Percentiles rank a stretch among this genome's conserved stretches.
These are phyloP conservation scores for Pristiophorus japonicus DNA, from an alignment of 2,113 vertebrate genomes.

Conservation along the genomic window DNA sequence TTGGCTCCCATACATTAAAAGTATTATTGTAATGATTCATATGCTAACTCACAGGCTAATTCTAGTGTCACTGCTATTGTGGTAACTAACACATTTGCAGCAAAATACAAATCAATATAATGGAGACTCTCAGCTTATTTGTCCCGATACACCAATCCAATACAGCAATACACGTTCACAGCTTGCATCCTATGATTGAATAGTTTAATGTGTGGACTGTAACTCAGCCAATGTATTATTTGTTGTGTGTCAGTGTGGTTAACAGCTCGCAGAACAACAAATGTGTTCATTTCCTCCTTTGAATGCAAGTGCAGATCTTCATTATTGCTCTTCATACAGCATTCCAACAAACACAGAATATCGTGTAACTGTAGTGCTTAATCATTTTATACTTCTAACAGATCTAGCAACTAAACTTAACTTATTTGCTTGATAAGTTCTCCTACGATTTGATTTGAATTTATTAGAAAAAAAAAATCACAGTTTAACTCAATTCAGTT, in stretches of 20 bases:
- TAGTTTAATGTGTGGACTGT: neutral
- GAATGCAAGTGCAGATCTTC: too few species aligned
- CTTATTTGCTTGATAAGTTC: neutral
- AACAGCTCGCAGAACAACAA: neutral
- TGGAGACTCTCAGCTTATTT: neutral
- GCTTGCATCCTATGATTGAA: too few species aligned
- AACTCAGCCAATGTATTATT: neutral
- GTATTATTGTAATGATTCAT: conserved; percentile 6
- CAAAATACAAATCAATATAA: conserved; percentile 3
- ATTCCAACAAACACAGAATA: neutral
- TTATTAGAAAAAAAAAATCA: neutral
- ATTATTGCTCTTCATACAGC: neutral
- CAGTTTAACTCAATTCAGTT: neutral
- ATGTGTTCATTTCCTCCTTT: neutral
- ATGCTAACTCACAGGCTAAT: neutral
- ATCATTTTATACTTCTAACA: neutral
- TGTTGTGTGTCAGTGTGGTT: neutral
- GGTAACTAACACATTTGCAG: neutral
- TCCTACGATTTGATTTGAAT: neutral
- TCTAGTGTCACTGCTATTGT: neutral
- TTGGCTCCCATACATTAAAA: neutral
- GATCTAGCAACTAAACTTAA: neutral
- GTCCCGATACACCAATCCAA: neutral
- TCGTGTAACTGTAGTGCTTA: neutral
- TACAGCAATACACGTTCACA: neutral